A percentile compares a stretch with the other conserved stretches of the same genome.
Conservation (phyloP, 2,113 vertebrate genomes). For the Nothobranchius kuhntae region DNA sequence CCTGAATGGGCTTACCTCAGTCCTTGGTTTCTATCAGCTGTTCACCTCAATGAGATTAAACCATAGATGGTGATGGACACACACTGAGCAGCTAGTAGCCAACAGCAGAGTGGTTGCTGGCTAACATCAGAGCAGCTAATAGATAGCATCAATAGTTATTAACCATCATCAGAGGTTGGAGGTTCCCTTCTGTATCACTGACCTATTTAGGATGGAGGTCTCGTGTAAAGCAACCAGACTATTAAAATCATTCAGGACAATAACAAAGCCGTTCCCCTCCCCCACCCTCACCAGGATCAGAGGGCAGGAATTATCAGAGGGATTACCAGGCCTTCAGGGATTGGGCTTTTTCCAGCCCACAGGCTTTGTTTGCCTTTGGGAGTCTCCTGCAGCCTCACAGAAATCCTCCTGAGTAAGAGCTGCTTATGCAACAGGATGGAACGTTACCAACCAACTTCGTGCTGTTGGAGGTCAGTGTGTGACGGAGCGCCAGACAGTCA, state of each 20-base stretch:
- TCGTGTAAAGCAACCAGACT: constrained; percentile 40
- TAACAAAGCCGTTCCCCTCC: constrained; percentile 48
- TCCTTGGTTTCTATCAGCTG: too few species aligned
- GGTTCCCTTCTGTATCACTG: constrained; percentile 73
- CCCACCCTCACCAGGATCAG: background rate
- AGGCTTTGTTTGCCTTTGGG: background rate
- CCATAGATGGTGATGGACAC: background rate
- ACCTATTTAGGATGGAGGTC: constrained; percentile 72
- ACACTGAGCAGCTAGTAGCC: too few species aligned
- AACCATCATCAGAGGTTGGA: constrained; percentile 33
- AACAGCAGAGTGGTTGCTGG: background rate
- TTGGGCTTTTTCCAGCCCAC: background rate
- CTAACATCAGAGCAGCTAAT: constrained; percentile 1
- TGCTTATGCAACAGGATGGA: background rate
- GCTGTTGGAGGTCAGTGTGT: constrained; percentile 17
- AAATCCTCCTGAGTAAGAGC: constrained; percentile 6
- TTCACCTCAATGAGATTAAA: too few species aligned
- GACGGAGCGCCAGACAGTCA: too few species aligned
- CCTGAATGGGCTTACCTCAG: too few species aligned
- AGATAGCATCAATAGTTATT: background rate
- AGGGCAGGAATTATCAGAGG: constrained; percentile 26
- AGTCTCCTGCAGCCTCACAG: background rate
- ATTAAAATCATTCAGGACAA: constrained; percentile 70
- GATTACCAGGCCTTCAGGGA: constrained; percentile 27
- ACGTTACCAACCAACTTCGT: too few species aligned